Conservation (phyloP, 2,888 invertebrate species). For the Diaperis boleti region DNA sequence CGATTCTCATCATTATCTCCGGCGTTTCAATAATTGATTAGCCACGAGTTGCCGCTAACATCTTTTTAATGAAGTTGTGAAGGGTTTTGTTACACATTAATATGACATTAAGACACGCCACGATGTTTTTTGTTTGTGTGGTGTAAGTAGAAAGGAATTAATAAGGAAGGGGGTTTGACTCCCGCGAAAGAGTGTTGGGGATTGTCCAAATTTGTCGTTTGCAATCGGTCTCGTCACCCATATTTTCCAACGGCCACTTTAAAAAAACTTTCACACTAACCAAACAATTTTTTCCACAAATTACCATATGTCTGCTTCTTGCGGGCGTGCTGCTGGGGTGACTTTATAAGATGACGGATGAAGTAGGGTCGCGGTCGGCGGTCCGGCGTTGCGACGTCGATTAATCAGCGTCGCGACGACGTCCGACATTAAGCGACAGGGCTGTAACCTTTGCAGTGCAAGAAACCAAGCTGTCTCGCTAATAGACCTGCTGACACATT, state of each 20-base stretch:
- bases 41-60: slow-evolving; percentile 29
- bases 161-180: no score
- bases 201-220: background rate
- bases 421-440: slow-evolving; percentile 54
- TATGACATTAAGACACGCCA: no score
- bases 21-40: slow-evolving; percentile 28
- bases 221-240: background rate
- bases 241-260: slow-evolving; percentile 16
- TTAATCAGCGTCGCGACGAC: slow-evolving; percentile 58
- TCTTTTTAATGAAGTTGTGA: slow-evolving; percentile 36
- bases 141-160: no score
- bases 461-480: slow-evolving; percentile 53
- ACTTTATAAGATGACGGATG: slow-evolving; percentile 55
- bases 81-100: no score
- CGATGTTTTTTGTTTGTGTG: no score
- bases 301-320: slow-evolving; percentile 49
- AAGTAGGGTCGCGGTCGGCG: slow-evolving; percentile 54
- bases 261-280: slow-evolving; percentile 30
- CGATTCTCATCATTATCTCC: slow-evolving; percentile 29
- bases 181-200: no score
- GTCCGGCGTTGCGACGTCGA: slow-evolving; percentile 51
- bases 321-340: slow-evolving; percentile 39
- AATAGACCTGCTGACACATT: slow-evolving; percentile 54
- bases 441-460: slow-evolving; percentile 52
- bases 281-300: slow-evolving; percentile 30